These are phyloP conservation scores for Periophthalmus modestus DNA, from an alignment of 2,113 vertebrate genomes.

Conservation along the genomic window DNA sequence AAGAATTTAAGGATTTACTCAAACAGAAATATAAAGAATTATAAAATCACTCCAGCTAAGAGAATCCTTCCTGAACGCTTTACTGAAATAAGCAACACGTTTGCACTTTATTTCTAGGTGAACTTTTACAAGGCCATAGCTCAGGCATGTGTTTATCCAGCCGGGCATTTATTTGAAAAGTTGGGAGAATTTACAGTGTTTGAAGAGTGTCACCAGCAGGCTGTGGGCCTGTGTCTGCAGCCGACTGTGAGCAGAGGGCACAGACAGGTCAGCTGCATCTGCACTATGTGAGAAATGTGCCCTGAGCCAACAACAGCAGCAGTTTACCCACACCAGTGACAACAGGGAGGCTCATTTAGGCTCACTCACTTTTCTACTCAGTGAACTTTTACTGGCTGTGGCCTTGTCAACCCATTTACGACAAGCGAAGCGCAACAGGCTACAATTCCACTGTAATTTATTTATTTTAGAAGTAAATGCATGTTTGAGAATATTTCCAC, in stretches of 20 bases:
- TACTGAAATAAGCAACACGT: neutral
- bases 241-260: slow-evolving; percentile 27
- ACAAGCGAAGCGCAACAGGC: too few species aligned
- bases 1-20: too few species aligned
- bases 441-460: too few species aligned
- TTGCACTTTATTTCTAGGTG: neutral
- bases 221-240: slow-evolving; percentile 19
- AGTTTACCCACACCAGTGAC: neutral
- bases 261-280: slow-evolving; percentile 1
- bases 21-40: too few species aligned
- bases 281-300: slow-evolving; percentile 15
- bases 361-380: too few species aligned
- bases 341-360: neutral
- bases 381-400: neutral
- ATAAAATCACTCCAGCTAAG: neutral
- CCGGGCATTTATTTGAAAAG: neutral
- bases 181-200: neutral
- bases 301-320: slow-evolving; percentile 8
- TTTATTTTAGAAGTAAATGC: too few species aligned
- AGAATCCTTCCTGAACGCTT: neutral
- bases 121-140: slow-evolving; percentile 9
- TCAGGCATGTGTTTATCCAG: slow-evolving; percentile 4
- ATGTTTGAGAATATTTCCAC: too few species aligned
- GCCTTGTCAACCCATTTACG: too few species aligned
- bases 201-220: neutral